Evolutionary conservation across 2,888 invertebrate species (phyloP).

Genomic region (Polia nebulosa): DNA sequence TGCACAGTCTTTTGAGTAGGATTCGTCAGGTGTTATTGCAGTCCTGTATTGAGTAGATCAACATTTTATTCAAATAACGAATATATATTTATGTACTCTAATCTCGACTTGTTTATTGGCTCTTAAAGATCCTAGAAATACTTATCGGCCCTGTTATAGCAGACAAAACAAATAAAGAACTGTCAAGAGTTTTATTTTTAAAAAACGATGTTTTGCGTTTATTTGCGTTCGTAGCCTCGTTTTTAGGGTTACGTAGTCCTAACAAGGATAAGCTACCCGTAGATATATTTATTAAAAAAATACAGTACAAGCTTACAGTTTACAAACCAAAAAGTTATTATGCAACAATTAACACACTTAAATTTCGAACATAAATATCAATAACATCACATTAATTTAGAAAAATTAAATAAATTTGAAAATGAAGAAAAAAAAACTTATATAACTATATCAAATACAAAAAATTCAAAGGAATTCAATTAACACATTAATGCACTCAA

Average conservation of each 20-base stretch:
- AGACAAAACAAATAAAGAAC: neutral
- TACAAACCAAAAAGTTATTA: no score
- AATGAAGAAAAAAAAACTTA: no score
- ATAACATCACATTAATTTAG: no score
- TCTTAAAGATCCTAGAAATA: neutral
- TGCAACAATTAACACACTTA: no score
- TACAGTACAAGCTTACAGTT: no score
- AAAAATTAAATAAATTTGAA: no score
- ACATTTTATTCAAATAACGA: slow-evolving; percentile 1
- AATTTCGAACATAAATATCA: no score
- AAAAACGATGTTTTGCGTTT: neutral
- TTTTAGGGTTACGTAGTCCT: neutral
- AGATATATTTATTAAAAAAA: no score
- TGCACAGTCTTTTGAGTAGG: neutral
- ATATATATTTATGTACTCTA: neutral
- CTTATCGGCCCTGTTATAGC: neutral
- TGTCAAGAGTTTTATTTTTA: neutral
- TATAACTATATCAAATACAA: no score
- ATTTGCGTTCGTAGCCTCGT: neutral
- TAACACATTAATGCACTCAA: no score
- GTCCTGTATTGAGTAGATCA: neutral
- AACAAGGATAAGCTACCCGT: no score
- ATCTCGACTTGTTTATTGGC: neutral
- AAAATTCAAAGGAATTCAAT: no score
- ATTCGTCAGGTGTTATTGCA: neutral